Conservation (phyloP, 2,113 vertebrate species). For the Leptobrachium leishanense region DNA sequence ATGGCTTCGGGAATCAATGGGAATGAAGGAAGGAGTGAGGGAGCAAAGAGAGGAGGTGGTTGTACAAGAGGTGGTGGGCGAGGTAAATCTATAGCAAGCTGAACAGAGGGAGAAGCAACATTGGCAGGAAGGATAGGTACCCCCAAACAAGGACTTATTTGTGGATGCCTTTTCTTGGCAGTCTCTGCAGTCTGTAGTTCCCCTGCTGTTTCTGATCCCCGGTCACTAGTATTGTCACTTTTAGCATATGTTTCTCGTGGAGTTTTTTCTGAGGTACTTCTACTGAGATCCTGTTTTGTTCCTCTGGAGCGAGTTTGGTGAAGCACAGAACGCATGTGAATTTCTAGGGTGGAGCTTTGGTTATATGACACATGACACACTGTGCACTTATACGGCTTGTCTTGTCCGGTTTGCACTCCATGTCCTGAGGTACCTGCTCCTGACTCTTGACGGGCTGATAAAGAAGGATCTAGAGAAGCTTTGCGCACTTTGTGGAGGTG, state of each 20-base stretch:
- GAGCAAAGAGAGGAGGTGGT: slow-evolving; percentile 58
- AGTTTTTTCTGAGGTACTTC: slow-evolving; percentile 48
- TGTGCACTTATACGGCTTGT: slow-evolving; percentile 87
- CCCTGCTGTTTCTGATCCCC: neutral
- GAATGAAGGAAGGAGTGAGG: slow-evolving; percentile 62
- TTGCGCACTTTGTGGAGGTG: slow-evolving; percentile 87
- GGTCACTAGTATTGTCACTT: slow-evolving; percentile 54
- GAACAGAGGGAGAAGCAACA: slow-evolving; percentile 54
- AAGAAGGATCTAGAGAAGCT: slow-evolving; percentile 59
- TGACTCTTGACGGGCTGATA: slow-evolving; percentile 52
- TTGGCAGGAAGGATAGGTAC: slow-evolving; percentile 29
- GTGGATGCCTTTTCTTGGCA: slow-evolving; percentile 30
- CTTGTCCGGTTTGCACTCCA: slow-evolving; percentile 49
- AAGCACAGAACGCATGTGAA: slow-evolving; percentile 88
- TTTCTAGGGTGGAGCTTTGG: slow-evolving; percentile 88
- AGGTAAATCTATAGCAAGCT: slow-evolving; percentile 60
- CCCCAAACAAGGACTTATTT: slow-evolving; percentile 26
- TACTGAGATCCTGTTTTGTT: slow-evolving; percentile 56
- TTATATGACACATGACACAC: slow-evolving; percentile 88
- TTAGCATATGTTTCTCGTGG: slow-evolving; percentile 44
- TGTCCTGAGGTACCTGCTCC: slow-evolving; percentile 43
- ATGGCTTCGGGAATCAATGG: slow-evolving; percentile 63
- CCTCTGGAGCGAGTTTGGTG: slow-evolving; percentile 84
- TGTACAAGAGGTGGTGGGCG: slow-evolving; percentile 52
- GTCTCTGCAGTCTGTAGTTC: slow-evolving; percentile 13